Percentiles rank a stretch among this genome's conserved stretches.
phyloP scores from a whole-genome alignment of 2,113 vertebrate genomes.

The Ranitomeya variabilis region DNA sequence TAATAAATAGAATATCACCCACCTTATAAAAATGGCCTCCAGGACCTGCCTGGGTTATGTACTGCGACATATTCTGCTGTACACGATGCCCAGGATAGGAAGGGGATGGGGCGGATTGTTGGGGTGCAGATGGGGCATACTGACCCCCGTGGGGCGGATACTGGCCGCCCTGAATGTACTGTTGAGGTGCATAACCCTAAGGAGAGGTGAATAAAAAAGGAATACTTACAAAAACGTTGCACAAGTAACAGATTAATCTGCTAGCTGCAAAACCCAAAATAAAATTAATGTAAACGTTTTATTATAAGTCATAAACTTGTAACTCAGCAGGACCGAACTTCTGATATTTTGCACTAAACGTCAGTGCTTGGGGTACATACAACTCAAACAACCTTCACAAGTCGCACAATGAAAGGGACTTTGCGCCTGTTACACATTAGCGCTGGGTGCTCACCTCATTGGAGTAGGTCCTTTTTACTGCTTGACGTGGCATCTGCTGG shows the following conservation, averaged over 20 bases:
- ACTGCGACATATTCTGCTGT: conserved; percentile 80
- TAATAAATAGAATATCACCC: conserved; percentile 2
- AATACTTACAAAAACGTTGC: background rate
- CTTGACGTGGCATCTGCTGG: conserved; percentile 82
- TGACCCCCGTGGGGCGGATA: conserved; percentile 73
- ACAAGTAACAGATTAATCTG: background rate
- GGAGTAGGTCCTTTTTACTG: conserved; percentile 84
- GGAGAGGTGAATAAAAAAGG: background rate
- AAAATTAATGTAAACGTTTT: too few species aligned
- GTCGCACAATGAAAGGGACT: too few species aligned
- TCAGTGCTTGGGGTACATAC: background rate
- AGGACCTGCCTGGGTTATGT: conserved; percentile 75
- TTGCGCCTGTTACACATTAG: background rate
- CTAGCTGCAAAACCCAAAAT: background rate
- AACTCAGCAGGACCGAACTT: background rate
- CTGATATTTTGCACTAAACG: background rate
- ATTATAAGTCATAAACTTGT: background rate
- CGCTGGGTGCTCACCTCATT: conserved; percentile 76
- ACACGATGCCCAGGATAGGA: conserved; percentile 84
- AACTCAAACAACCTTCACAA: too few species aligned
- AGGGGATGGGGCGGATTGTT: conserved; percentile 81
- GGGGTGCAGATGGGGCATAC: conserved; percentile 77
- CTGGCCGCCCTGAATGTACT: conserved; percentile 74
- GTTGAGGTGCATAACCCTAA: conserved; percentile 80
- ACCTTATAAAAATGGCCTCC: conserved; percentile 90